Percentiles rank a stretch among this genome's conserved stretches.
phyloP scores from a whole-genome alignment of 2,888 invertebrate species.

The Sinhomidia bicolor region DNA sequence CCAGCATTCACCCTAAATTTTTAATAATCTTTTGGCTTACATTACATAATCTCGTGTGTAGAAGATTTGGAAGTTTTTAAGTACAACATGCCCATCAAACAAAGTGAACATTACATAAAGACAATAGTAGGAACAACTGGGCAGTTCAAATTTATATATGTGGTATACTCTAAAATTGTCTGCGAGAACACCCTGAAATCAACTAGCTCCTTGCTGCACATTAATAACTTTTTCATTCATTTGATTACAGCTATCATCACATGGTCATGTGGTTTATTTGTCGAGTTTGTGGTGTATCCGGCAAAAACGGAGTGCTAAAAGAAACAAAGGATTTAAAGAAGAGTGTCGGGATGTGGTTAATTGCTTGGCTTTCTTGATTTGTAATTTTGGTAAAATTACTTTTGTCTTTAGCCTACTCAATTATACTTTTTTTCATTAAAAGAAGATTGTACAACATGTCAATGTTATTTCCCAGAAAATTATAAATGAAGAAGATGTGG shows the following conservation, averaged over 20 bases:
- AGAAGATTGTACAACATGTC: background rate
- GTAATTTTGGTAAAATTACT: background rate
- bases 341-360: slow-evolving; percentile 27
- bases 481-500: background rate
- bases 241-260: background rate
- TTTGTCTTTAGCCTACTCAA: background rate
- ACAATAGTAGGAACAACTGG: too few species aligned
- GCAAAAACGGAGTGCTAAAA: background rate
- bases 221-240: background rate
- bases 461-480: background rate
- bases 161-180: background rate
- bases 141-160: too few species aligned
- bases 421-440: too few species aligned
- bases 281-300: background rate
- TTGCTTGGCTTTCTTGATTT: background rate
- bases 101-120: too few species aligned
- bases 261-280: background rate
- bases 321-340: background rate
- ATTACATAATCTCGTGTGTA: too few species aligned
- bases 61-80: too few species aligned
- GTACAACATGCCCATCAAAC: too few species aligned
- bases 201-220: too few species aligned
- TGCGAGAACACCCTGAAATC: too few species aligned
- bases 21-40: background rate
- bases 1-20: background rate